Base-by-base conservation (phyloP, 2,888 invertebrate species). In the Aricia artaxerxes region DNA sequence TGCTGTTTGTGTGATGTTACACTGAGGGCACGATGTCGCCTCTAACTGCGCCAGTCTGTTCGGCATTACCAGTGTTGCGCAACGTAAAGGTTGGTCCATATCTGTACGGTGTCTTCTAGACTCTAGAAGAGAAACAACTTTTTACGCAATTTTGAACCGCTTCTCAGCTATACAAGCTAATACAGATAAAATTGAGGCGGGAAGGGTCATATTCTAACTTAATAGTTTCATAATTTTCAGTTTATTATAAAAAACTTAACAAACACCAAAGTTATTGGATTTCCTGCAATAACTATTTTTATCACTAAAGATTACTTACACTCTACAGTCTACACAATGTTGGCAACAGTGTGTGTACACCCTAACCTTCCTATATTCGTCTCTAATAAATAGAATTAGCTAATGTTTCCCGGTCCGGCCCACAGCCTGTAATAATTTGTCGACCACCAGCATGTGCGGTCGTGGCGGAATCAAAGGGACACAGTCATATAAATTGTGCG, bases 341-440 rank as follows among this genome's bases (percentile, higher is more conserved):
- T n/a, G 7, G 24, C n/a, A 24, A 7, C 1, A 31, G 35, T 69
- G 69, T 69, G 35, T 38, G 11, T 69, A 38, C 35, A 69, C 35
- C 69, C 35, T 69, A 69, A 38, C 35, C 4, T 5, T 69, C 5
- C 69, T 38, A 69, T 38, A 69, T 69, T 69, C 16, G 35, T 13
- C 35, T 38, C 1, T 5, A 69, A 69, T 69, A 69, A 69, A 69
- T 69, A 69, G 69, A 69, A 69, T 69, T 69, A 69, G 69, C 35
- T 35, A 31, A 61, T 13, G 35, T 38, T 69, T 69, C 69, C 69
- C 69, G 35, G 69, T 69, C 1, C 69, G 16, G 5, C 35, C 16
- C 35, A 38, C 35, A 38, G 69, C 35, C 13, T 38, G 69, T 13
- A 35, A 69, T 35, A 69, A 35, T 35, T 69, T 38, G 35, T 35